These are phyloP conservation scores for Eurytemora carolleeae DNA, from an alignment of 1,140 invertebrate species.

Conservation along the genomic window DNA sequence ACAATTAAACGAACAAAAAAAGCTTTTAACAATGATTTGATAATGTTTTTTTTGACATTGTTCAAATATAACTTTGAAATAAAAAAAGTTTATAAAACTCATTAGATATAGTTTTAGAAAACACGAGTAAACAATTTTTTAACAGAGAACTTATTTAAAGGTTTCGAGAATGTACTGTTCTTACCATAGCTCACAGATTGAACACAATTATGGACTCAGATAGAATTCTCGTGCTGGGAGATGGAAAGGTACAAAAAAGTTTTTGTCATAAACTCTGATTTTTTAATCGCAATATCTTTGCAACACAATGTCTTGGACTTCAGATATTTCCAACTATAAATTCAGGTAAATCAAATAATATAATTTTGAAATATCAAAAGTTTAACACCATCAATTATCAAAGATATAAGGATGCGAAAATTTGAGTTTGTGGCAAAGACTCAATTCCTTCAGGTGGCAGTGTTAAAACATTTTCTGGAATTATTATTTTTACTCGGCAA, in stretches of 20 bases:
- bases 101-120: constrained; percentile 24
- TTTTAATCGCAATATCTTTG: not conserved
- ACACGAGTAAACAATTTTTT: too few species aligned
- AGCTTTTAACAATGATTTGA: not conserved
- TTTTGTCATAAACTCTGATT: not conserved
- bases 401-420: too few species aligned
- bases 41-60: constrained; percentile 19
- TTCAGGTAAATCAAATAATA: not conserved
- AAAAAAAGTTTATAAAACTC: constrained; percentile 34
- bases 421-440: too few species aligned
- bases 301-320: too few species aligned
- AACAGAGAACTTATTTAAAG: too few species aligned
- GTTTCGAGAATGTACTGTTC: constrained; percentile 31
- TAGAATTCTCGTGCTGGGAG: constrained; percentile 36
- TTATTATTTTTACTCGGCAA: too few species aligned
- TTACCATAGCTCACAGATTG: constrained; percentile 30
- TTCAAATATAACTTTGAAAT: constrained; percentile 23
- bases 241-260: constrained; percentile 24
- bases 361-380: not conserved
- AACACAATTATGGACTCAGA: constrained; percentile 28
- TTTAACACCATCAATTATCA: not conserved
- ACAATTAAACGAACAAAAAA: not conserved
- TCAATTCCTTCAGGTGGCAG: too few species aligned
- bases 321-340: not conserved
- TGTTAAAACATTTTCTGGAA: too few species aligned